Evolutionary conservation across 2,888 invertebrate genomes (phyloP).

Genomic region (Apamea monoglypha): DNA sequence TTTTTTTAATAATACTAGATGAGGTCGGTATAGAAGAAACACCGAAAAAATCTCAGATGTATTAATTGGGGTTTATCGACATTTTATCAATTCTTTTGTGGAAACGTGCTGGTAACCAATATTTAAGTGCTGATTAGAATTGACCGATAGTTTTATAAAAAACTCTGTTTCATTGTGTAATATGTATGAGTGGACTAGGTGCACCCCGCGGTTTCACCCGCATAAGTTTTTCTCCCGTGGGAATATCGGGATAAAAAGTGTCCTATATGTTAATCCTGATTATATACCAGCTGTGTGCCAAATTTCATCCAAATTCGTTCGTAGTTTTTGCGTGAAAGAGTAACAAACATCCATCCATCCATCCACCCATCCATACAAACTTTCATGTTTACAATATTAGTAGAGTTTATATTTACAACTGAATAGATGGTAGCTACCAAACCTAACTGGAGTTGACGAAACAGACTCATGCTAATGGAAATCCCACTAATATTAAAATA

Average conservation of each 20-base stretch:
- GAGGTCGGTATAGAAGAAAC: not conserved
- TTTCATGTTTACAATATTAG: too few relatives aligned
- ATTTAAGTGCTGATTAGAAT: not conserved
- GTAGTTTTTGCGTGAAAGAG: too few relatives aligned
- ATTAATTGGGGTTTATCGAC: not conserved
- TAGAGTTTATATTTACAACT: not conserved
- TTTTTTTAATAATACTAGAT: not conserved
- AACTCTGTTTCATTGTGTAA: too few relatives aligned
- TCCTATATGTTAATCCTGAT: too few relatives aligned
- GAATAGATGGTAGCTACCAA: not conserved
- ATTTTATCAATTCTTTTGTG: not conserved
- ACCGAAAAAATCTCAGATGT: not conserved
- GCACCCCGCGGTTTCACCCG: too few relatives aligned
- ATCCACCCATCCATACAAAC: too few relatives aligned
- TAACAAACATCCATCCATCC: too few relatives aligned
- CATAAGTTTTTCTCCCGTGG: too few relatives aligned
- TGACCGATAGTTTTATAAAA: not conserved
- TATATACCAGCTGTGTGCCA: too few relatives aligned
- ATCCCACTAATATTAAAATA: not conserved
- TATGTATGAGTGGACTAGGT: not conserved
- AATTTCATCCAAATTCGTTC: too few relatives aligned
- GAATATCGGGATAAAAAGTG: too few relatives aligned
- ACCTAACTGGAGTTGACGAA: not conserved
- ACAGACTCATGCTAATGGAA: not conserved
- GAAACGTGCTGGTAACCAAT: not conserved